phyloP scores from a whole-genome alignment of 2,888 invertebrate genomes.

The Aspidiotus destructor region DNA sequence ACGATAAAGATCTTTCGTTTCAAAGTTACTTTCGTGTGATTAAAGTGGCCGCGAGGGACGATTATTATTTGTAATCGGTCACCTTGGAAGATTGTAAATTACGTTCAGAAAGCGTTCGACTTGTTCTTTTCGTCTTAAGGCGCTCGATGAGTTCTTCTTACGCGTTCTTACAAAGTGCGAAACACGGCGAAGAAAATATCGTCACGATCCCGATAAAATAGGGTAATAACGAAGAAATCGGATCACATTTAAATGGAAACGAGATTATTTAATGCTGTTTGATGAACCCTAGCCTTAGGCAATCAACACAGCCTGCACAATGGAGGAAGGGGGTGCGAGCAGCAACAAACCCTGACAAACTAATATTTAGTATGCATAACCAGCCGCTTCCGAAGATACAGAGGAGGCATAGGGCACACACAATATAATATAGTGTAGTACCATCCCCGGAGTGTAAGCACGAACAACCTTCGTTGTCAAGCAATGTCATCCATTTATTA shows the following conservation, averaged over 20 bases:
- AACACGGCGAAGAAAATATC: neutral
- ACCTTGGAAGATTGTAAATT: too few species aligned
- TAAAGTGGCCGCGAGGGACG: too few species aligned
- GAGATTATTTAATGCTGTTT: slow-evolving; percentile 29
- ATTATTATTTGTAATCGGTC: too few species aligned
- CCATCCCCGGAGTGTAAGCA: slow-evolving; percentile 23
- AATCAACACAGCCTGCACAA: slow-evolving; percentile 20
- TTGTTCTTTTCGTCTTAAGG: too few species aligned
- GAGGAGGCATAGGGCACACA: slow-evolving; percentile 21
- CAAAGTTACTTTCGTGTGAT: too few species aligned
- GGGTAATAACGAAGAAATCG: slow-evolving; percentile 31
- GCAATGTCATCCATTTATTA: slow-evolving; percentile 31
- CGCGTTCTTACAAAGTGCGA: neutral
- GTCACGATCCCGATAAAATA: neutral
- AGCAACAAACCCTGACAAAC: slow-evolving; percentile 7
- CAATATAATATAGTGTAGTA: slow-evolving; percentile 13
- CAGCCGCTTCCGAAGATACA: slow-evolving; percentile 25
- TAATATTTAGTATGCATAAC: slow-evolving; percentile 32
- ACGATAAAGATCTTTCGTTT: too few species aligned
- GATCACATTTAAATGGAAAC: slow-evolving; percentile 33
- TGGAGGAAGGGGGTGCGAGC: slow-evolving; percentile 6
- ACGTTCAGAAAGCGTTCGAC: too few species aligned
- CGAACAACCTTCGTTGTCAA: slow-evolving; percentile 31
- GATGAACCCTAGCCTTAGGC: slow-evolving; percentile 26
- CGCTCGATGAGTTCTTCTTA: too few species aligned